These are phyloP conservation scores for Etheostoma spectabile DNA, from an alignment of 2,113 vertebrate species.

Conservation along the genomic window DNA sequence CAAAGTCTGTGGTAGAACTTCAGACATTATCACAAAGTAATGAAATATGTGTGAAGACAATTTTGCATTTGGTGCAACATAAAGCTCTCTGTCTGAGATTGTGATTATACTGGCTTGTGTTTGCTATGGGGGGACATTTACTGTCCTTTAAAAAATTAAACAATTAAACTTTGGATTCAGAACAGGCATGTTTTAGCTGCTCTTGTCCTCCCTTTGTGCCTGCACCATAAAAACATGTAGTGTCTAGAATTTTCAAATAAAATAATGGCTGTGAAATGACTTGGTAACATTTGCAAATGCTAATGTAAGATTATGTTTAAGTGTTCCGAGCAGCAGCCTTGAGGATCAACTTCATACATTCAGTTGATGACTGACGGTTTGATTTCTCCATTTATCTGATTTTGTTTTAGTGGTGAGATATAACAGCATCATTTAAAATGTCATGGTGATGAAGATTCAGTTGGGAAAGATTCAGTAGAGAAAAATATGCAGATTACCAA, in stretches of 20 bases:
- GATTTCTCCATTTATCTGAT: background rate
- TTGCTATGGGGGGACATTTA: slow-evolving; percentile 29
- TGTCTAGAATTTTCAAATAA: slow-evolving; percentile 14
- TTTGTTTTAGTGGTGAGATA: slow-evolving; percentile 14
- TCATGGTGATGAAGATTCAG: slow-evolving; percentile 4
- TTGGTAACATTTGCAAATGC: slow-evolving; percentile 43
- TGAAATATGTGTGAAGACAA: slow-evolving; percentile 7
- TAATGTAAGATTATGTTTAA: slow-evolving; percentile 19
- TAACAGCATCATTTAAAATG: slow-evolving; percentile 1
- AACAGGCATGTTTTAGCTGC: slow-evolving; percentile 1
- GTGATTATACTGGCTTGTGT: slow-evolving; percentile 25
- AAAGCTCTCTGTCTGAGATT: slow-evolving; percentile 1
- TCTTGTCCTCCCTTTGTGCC: background rate
- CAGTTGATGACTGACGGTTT: slow-evolving; percentile 10
- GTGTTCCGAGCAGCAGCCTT: slow-evolving; percentile 25
- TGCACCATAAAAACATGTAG: slow-evolving; percentile 19
- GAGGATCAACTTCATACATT: slow-evolving; percentile 6
- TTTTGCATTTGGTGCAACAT: slow-evolving; percentile 31
- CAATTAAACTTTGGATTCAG: slow-evolving; percentile 25
- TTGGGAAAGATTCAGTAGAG: background rate
- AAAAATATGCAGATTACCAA: background rate
- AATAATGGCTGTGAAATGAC: slow-evolving; percentile 54
- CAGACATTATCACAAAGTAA: too few relatives aligned
- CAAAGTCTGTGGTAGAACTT: too few relatives aligned
- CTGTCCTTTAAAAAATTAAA: slow-evolving; percentile 17